Percentiles rank a stretch among this genome's conserved stretches.
phyloP scores from a whole-genome alignment of 92 coral and sea anemone genomes.

The Epizoanthus fatuus region DNA sequence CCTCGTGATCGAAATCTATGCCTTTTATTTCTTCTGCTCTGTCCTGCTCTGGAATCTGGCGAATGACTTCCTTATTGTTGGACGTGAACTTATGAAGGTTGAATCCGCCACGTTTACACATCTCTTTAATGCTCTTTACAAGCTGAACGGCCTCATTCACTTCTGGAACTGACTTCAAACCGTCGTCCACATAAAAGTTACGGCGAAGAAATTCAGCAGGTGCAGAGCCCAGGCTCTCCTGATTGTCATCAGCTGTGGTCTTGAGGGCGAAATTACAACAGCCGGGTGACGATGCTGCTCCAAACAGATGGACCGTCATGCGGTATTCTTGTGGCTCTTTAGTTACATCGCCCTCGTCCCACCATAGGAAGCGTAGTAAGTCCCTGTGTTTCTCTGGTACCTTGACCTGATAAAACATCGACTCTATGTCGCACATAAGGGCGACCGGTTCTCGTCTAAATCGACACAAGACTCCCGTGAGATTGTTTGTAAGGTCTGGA shows the following conservation, averaged over 20 bases:
- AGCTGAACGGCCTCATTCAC: background rate
- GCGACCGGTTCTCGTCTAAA: no score
- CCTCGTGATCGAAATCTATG: slow-evolving; percentile 6
- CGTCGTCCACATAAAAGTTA: slow-evolving; percentile 71
- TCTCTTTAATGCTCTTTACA: background rate
- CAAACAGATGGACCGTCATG: slow-evolving; percentile 68
- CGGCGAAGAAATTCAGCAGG: slow-evolving; percentile 52
- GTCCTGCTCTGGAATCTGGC: slow-evolving; percentile 1
- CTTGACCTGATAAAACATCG: slow-evolving; percentile 67
- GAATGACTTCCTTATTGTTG: slow-evolving; percentile 33
- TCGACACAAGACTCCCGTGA: no score
- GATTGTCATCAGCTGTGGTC: slow-evolving; percentile 50
- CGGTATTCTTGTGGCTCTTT: slow-evolving; percentile 48
- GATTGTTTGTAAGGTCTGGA: no score
- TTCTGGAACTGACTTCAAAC: slow-evolving; percentile 49
- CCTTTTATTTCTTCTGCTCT: slow-evolving; percentile 31
- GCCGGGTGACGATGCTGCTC: slow-evolving; percentile 70
- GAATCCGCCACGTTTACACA: slow-evolving; percentile 47
- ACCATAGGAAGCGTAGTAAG: slow-evolving; percentile 67
- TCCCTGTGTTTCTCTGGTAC: slow-evolving; percentile 56
- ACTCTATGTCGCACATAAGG: no score
- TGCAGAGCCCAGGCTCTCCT: slow-evolving; percentile 19
- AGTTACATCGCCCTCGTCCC: slow-evolving; percentile 47
- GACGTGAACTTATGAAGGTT: slow-evolving; percentile 28
- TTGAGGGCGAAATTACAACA: slow-evolving; percentile 73